phyloP scores from a whole-genome alignment of 92 coral and sea anemone species.

The Meandrina meandrites region DNA sequence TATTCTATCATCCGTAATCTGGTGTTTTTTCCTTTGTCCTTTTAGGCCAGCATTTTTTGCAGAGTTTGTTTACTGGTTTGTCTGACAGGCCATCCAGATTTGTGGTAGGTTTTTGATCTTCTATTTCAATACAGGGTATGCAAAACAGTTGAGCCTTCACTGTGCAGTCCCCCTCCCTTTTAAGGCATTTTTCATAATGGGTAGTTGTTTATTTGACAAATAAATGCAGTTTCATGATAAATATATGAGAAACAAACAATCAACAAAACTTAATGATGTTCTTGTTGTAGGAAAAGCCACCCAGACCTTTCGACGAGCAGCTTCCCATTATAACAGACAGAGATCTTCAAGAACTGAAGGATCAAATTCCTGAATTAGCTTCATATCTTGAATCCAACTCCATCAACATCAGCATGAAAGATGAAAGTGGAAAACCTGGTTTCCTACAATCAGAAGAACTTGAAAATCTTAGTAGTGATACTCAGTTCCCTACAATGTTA shows the following conservation, averaged over 20 bases:
- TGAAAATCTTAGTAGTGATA: constrained; percentile 14
- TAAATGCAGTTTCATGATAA: too few species aligned
- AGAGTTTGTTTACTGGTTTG: constrained; percentile 82
- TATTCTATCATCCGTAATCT: background rate
- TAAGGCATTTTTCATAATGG: too few species aligned
- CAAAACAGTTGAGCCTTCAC: too few species aligned
- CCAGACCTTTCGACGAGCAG: constrained; percentile 72
- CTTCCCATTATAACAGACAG: constrained; percentile 79
- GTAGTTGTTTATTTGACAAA: too few species aligned
- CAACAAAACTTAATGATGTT: background rate
- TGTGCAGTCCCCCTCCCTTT: too few species aligned
- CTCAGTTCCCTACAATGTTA: constrained; percentile 16
- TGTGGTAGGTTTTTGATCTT: constrained; percentile 52
- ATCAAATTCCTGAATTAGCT: constrained; percentile 71
- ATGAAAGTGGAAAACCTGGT: constrained; percentile 48
- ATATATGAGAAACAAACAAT: background rate
- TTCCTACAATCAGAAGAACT: constrained; percentile 39
- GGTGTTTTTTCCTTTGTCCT: background rate
- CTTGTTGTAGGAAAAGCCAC: constrained; percentile 62
- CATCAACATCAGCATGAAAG: constrained; percentile 73
- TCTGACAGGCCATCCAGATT: constrained; percentile 88
- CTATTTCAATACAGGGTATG: too few species aligned
- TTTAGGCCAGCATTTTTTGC: constrained; percentile 90
- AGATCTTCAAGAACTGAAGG: constrained; percentile 74
- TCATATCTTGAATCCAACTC: constrained; percentile 59